These are phyloP conservation scores for Drosophila mercatorum DNA, from an alignment of 2,888 invertebrate species.

Conservation along the genomic window DNA sequence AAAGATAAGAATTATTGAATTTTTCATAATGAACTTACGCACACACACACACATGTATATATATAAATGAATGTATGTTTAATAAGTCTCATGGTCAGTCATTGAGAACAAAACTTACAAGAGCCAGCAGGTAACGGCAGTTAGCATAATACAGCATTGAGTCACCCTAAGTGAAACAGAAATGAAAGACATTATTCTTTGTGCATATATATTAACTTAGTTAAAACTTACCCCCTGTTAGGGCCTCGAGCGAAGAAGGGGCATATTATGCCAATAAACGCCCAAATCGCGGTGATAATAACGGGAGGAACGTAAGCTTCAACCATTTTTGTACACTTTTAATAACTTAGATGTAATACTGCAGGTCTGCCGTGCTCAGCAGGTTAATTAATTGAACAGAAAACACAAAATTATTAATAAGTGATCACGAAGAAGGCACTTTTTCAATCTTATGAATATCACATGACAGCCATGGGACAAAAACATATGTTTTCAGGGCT, in stretches of 20 bases:
- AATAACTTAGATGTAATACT: conserved; percentile 49
- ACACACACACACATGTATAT: neutral
- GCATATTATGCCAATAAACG: conserved; percentile 80
- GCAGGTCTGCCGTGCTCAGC: conserved; percentile 46
- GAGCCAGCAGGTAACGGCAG: conserved; percentile 83
- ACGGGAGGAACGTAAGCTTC: conserved; percentile 79
- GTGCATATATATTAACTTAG: neutral
- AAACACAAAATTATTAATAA: conserved; percentile 38
- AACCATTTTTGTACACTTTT: conserved; percentile 70
- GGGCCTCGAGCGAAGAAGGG: conserved; percentile 83
- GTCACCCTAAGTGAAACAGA: conserved; percentile 68
- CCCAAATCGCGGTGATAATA: conserved; percentile 82
- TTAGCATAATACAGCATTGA: conserved; percentile 83
- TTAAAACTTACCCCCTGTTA: conserved; percentile 80
- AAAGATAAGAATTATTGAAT: conserved; percentile 21
- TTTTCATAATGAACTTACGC: conserved; percentile 1
- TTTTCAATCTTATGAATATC: conserved; percentile 66
- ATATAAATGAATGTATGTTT: neutral
- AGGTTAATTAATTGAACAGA: conserved; percentile 29
- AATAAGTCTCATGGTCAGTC: conserved; percentile 19
- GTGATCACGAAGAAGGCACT: conserved; percentile 66
- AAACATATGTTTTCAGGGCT: conserved; percentile 47
- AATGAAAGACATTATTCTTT: neutral
- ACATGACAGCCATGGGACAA: conserved; percentile 75
- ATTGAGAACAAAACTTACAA: conserved; percentile 76